Percentiles rank a stretch among this genome's conserved stretches.
Evolutionary conservation across 2,888 invertebrate genomes (phyloP).

Genomic region (Glyphotaelius pellucidus): DNA sequence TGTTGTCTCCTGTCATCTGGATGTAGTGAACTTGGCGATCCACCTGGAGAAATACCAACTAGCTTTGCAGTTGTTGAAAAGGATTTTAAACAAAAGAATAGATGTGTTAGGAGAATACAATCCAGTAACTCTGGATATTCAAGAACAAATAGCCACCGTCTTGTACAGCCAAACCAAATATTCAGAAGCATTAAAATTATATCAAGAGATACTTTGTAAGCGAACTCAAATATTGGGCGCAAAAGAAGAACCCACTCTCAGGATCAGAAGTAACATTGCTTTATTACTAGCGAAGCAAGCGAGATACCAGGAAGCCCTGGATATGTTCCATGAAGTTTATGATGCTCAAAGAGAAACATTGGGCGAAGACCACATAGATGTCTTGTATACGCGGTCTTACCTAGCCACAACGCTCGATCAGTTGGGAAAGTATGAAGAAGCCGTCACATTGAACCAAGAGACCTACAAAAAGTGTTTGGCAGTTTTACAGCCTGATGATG

Average conservation of each 20-base stretch:
- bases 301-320: conserved; percentile 5
- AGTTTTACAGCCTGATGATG: neutral
- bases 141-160: too few relatives aligned
- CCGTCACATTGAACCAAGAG: conserved; percentile 1
- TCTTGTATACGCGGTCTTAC: neutral
- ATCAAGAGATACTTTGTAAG: neutral
- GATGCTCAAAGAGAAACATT: too few relatives aligned
- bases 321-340: neutral
- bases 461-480: neutral
- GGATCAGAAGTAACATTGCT: too few relatives aligned
- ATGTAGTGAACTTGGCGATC: too few relatives aligned
- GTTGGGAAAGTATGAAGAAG: neutral
- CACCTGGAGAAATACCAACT: too few relatives aligned
- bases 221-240: neutral
- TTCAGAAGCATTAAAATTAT: neutral
- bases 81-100: too few relatives aligned
- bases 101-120: too few relatives aligned
- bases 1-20: too few relatives aligned
- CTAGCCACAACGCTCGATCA: neutral
- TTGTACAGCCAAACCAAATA: too few relatives aligned
- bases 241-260: neutral
- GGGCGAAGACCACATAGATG: too few relatives aligned
- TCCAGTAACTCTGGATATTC: too few relatives aligned
- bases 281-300: neutral
- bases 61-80: neutral